Evolutionary conservation across 2,797 vertebrate genomes (phyloP), one percentile per base, ranked within the genome.

Genomic region (Diplodus sargus): DNA sequence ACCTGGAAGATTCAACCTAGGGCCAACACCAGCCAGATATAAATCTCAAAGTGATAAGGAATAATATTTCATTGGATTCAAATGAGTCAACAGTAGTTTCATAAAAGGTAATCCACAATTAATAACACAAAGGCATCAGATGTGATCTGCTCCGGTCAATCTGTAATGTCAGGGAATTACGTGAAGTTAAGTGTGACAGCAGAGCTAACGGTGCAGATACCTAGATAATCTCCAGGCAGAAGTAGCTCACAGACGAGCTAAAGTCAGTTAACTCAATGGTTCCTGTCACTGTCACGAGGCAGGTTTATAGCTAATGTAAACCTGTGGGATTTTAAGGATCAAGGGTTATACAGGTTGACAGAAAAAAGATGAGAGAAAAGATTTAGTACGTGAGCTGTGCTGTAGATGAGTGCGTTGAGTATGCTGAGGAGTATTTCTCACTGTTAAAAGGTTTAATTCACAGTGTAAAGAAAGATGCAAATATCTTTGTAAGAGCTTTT

Each of bases 31-130:
- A 89, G 65, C 66, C 72, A 34, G 65, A 76, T 81, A 88, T 91
- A 81, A 85, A 92, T 88, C 79, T 78, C 63, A 83, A 78, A 82
- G 78, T 8, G 76, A 91, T 88, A 87, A 90, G 79, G 82, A 87
- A 86, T 82, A 54, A 61, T 83, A 88, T 83, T 82, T 79, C 45
- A 82, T 76, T 7, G 5, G 65, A 89, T 82, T 84, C 64, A 79
- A 83, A 89, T 74, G 87, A 89, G 80, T 85, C 85, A 87, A 84
- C 84, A 90, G 70, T 54, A 53, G 62, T 57, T 78, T 70, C 74
- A 70, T 70, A 70, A 85, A 71, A 86, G 85, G 74, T 88, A 85
- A 91, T 92, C 85, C 64, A 82, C 79, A 85, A 90, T 90, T 91
- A 93, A 90, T 88, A 86, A 90, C 78, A 84, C 82, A 87, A 83